These are phyloP conservation scores for Rhagium mordax DNA, from an alignment of 2,888 invertebrate species.

Conservation along the genomic window DNA sequence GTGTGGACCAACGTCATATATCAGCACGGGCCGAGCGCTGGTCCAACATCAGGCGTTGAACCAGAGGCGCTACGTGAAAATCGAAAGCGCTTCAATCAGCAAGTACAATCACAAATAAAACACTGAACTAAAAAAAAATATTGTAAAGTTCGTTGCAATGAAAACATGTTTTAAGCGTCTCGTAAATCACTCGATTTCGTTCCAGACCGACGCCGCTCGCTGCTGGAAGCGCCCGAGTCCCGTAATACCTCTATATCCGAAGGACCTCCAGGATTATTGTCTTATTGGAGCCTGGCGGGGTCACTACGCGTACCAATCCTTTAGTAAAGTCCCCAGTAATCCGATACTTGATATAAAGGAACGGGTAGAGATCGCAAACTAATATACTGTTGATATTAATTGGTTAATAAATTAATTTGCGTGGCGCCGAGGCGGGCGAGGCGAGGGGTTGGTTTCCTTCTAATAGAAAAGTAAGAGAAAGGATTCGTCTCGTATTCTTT, in stretches of 20 bases:
- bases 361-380: constrained; percentile 43
- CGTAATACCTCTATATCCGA: constrained; percentile 55
- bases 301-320: constrained; percentile 62
- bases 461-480: too few species aligned
- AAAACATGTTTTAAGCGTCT: too few species aligned
- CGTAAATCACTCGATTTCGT: background rate
- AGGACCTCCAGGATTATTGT: constrained; percentile 68
- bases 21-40: constrained; percentile 48
- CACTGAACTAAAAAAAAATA: too few species aligned
- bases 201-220: constrained; percentile 9
- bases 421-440: background rate
- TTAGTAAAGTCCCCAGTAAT: constrained; percentile 62
- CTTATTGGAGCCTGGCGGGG: constrained; percentile 67
- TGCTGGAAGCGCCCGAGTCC: constrained; percentile 32
- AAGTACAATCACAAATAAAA: too few species aligned
- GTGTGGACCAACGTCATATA: constrained; percentile 55
- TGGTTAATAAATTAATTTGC: constrained; percentile 19
- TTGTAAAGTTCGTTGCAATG: too few species aligned
- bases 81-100: too few species aligned
- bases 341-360: constrained; percentile 64
- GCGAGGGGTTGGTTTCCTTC: too few species aligned
- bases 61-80: constrained; percentile 16
- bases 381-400: constrained; percentile 36
- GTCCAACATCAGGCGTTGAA: constrained; percentile 37
- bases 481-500: too few species aligned